These are phyloP conservation scores for Aspidoscelis tigris DNA, from an alignment of 2,113 vertebrate genomes.

Conservation along the genomic window DNA sequence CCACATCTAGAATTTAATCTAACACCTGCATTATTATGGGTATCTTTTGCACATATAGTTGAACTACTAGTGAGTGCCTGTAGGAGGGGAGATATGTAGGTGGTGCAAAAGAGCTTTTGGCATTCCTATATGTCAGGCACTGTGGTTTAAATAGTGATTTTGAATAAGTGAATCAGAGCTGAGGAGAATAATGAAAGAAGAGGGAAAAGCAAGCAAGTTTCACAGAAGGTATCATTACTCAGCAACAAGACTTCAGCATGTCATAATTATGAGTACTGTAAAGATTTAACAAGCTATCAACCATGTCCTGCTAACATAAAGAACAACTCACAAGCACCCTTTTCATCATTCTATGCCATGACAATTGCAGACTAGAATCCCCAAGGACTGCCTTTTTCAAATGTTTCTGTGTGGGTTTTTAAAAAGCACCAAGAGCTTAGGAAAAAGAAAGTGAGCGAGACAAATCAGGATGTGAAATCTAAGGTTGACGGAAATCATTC, in stretches of 20 bases:
- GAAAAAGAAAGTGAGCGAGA: background rate
- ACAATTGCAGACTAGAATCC: background rate
- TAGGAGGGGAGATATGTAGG: background rate
- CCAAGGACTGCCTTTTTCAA: background rate
- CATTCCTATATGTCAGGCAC: background rate
- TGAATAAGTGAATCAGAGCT: background rate
- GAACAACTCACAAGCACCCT: background rate
- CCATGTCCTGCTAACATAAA: background rate
- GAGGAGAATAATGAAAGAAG: background rate
- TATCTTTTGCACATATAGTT: background rate
- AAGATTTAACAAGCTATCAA: background rate
- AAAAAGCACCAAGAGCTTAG: background rate
- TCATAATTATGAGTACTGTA: background rate
- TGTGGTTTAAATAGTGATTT: background rate
- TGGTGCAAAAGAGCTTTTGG: background rate
- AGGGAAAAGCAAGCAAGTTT: background rate
- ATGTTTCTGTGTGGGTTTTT: background rate
- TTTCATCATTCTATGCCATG: background rate
- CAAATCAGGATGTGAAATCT: background rate
- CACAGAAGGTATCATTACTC: background rate
- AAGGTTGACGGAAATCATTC: background rate
- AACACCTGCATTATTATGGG: background rate
- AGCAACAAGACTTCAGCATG: background rate
- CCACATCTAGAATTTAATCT: background rate
- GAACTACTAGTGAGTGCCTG: background rate